Conservation (phyloP, 2,888 invertebrate genomes). For the Eristalinus sepulchralis region DNA sequence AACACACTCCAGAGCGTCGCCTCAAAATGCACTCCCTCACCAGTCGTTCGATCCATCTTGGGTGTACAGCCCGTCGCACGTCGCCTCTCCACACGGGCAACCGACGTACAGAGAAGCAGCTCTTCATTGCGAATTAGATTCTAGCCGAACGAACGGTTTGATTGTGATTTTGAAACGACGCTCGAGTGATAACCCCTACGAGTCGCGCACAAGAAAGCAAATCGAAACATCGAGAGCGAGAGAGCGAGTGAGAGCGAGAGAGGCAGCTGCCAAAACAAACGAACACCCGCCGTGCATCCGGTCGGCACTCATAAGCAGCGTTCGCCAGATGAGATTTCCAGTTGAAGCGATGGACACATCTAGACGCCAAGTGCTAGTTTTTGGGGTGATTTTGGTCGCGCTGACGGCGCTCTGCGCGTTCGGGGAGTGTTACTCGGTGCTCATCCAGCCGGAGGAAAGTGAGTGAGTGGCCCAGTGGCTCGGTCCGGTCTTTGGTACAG, state of each 20-base stretch:
- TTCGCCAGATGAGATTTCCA: constrained; percentile 19
- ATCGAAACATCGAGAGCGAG: constrained; percentile 19
- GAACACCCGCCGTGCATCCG: neutral
- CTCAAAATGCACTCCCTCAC: constrained; percentile 21
- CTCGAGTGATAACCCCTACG: constrained; percentile 29
- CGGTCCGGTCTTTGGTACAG: neutral
- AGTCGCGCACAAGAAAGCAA: constrained; percentile 23
- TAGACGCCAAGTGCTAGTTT: constrained; percentile 26
- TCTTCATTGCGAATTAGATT: neutral
- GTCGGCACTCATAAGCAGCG: constrained; percentile 11
- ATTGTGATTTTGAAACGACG: constrained; percentile 4
- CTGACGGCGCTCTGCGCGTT: constrained; percentile 8
- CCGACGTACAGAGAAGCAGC: neutral
- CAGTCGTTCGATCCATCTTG: constrained; percentile 3
- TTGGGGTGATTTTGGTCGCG: constrained; percentile 15
- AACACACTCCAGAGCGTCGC: neutral
- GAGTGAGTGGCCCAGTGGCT: constrained; percentile 19
- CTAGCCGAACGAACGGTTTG: neutral
- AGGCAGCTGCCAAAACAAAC: constrained; percentile 22
- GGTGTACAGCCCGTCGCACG: constrained; percentile 5
- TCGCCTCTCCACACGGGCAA: neutral
- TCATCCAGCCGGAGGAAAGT: constrained; percentile 76
- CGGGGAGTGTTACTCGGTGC: constrained; percentile 73
- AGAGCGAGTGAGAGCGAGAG: neutral
- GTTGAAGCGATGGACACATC: constrained; percentile 34